These are phyloP conservation scores for Halcyon malimbica DNA, from an alignment of 2,113 vertebrate species.

Conservation along the genomic window DNA sequence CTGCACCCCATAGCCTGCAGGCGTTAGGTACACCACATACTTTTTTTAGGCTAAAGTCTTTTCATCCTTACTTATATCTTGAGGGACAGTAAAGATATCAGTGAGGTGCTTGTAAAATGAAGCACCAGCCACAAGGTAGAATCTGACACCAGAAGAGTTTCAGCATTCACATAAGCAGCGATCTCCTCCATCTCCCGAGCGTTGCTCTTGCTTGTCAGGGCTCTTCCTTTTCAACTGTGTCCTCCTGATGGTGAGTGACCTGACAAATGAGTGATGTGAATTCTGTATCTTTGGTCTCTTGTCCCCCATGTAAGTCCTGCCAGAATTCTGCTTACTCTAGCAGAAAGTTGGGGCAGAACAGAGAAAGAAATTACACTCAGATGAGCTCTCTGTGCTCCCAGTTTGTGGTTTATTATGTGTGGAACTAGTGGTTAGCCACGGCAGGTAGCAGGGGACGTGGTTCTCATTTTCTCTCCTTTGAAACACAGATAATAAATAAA, in stretches of 20 bases:
- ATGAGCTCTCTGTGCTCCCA: background rate
- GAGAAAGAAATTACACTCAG: background rate
- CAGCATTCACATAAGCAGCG: background rate
- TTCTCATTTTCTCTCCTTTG: background rate
- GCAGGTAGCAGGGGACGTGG: background rate
- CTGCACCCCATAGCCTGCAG: background rate
- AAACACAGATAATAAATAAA: constrained; percentile 2
- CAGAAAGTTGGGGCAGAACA: background rate
- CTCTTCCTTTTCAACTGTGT: background rate
- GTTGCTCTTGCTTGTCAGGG: background rate
- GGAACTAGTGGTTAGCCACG: background rate
- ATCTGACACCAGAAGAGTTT: background rate
- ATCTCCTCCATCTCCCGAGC: background rate
- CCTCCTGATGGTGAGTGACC: background rate
- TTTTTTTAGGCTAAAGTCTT: background rate
- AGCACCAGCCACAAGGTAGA: background rate
- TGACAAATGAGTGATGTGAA: background rate
- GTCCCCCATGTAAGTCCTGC: background rate
- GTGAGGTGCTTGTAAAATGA: background rate
- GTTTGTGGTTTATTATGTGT: background rate
- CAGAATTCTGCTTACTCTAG: background rate
- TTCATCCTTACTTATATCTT: background rate
- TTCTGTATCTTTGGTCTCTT: background rate
- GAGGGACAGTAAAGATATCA: background rate
- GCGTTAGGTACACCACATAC: background rate